These are phyloP conservation scores for Drosophila yakuba DNA, from an alignment of 1,140 invertebrate species.

Conservation along the genomic window DNA sequence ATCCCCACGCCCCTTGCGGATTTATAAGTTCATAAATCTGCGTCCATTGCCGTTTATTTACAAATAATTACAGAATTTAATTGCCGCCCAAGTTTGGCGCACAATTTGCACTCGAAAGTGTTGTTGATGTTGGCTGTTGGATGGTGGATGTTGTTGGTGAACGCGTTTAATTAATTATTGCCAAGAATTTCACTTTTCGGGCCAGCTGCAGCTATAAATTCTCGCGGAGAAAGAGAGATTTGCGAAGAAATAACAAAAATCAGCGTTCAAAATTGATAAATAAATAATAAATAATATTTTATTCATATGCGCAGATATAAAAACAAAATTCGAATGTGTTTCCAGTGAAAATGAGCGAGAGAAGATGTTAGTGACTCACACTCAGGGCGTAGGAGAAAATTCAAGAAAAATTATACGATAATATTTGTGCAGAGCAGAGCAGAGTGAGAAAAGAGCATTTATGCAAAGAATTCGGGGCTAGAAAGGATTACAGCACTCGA, in stretches of 20 bases:
- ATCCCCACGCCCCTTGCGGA: conserved; percentile 8
- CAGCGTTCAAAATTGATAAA: conserved; percentile 27
- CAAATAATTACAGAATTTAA: conserved; percentile 52
- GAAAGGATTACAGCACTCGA: conserved; percentile 62
- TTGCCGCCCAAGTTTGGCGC: conserved; percentile 41
- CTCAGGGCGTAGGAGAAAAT: conserved; percentile 3
- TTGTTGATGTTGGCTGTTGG: conserved; percentile 4
- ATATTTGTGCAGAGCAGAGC: conserved; percentile 40
- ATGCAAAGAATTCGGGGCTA: conserved; percentile 50
- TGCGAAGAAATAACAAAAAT: conserved; percentile 27
- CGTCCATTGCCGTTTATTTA: conserved; percentile 48
- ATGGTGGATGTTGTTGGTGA: conserved; percentile 30
- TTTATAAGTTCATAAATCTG: conserved; percentile 52
- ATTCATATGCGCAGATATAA: conserved; percentile 40
- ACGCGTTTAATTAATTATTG: conserved; percentile 48
- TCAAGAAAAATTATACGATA: conserved; percentile 42
- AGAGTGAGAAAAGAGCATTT: conserved; percentile 35
- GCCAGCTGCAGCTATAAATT: conserved; percentile 75
- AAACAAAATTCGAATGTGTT: conserved; percentile 32
- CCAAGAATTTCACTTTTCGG: conserved; percentile 54
- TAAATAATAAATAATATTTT: conserved; percentile 53
- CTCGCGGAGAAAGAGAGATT: conserved; percentile 21
- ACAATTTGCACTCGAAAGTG: conserved; percentile 42
- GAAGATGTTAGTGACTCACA: conserved; percentile 38
- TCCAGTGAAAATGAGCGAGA: conserved; percentile 45